phyloP scores from a whole-genome alignment of 2,113 vertebrate genomes.

The Pseudorectes ferrugineus region DNA sequence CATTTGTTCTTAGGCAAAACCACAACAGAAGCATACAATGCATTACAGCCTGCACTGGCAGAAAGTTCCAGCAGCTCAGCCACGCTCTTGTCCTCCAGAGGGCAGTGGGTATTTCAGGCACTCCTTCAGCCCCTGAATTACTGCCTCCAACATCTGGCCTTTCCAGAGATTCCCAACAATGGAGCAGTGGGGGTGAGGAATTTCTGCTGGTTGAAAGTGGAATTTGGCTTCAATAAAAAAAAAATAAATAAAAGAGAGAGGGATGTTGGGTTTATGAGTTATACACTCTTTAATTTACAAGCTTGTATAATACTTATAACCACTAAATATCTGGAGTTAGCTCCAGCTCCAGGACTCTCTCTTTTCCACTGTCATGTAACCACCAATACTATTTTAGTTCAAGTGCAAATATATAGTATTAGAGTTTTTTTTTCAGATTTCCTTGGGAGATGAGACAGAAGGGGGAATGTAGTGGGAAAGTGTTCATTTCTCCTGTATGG shows the following conservation, averaged over 20 bases:
- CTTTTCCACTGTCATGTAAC: background rate
- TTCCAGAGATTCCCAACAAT: conserved; percentile 1
- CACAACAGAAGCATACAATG: background rate
- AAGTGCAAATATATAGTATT: background rate
- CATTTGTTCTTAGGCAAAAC: conserved; percentile 4
- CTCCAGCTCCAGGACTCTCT: background rate
- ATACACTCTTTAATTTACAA: conserved; percentile 1
- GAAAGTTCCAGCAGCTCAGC: background rate
- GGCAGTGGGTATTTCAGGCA: background rate
- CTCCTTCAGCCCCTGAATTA: background rate
- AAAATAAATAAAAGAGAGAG: background rate
- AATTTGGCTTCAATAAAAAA: conserved; percentile 29
- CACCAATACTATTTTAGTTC: background rate
- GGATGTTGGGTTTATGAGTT: background rate
- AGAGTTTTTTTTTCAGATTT: background rate
- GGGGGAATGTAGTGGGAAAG: background rate
- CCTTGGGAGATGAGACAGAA: background rate
- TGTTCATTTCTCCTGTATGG: background rate
- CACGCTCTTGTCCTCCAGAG: background rate
- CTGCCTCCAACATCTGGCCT: background rate
- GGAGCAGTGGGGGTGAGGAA: background rate
- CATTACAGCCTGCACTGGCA: background rate
- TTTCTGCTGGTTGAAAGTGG: background rate
- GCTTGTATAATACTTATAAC: background rate
- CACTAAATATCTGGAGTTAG: background rate